Evolutionary conservation across 2,797 vertebrate genomes (phyloP), one percentile per base, ranked within the genome.

Genomic region (Myotis daubentonii): DNA sequence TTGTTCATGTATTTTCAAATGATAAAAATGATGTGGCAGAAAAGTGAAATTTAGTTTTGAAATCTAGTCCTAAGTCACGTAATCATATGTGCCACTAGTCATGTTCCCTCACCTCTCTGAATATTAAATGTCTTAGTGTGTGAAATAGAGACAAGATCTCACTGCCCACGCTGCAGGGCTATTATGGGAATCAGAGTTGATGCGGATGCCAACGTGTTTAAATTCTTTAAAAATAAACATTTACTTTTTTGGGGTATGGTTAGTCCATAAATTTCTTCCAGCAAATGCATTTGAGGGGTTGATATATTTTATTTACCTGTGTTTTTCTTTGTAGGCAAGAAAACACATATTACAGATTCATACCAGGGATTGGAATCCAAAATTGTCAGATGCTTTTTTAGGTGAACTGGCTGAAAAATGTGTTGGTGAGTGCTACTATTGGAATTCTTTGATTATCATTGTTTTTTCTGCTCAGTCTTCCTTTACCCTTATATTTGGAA

Each of bases 311-410:
- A 89, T 60, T 47, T 72, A 33, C 75, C 41, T 94, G 38, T 96
- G 22, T 75, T 95, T 78, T 91, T 82, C 81, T 91, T 62, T 84
- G 70, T 97, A 99, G 99, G 99, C 99, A 98, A 99, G 99, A 98
- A 99, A 99, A 99, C 99, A 99, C 98, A 99, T 99, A 98, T 98
- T 99, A 97, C 98, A 99, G 98, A 99, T 99, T 97, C 99, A 99
- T 98, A 99, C 99, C 89, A 99, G 99, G 98, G 99, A 99, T 97
- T 99, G 99, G 99, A 99, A 98, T 98, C 99, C 99, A 94, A 99
- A 99, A 98, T 97, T 99, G 97, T 98, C 99, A 94, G 99, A 99
- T 98, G 98, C 98, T 98, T 99, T 99, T 98, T 98, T 99, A 96
- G 99, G 99, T 96, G 99, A 99, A 98, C 98, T 99, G 96, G 99